Percentiles rank a stretch among this genome's conserved stretches.
Conservation (phyloP, 1,140 invertebrate genomes). For the Drosophila willistoni region DNA sequence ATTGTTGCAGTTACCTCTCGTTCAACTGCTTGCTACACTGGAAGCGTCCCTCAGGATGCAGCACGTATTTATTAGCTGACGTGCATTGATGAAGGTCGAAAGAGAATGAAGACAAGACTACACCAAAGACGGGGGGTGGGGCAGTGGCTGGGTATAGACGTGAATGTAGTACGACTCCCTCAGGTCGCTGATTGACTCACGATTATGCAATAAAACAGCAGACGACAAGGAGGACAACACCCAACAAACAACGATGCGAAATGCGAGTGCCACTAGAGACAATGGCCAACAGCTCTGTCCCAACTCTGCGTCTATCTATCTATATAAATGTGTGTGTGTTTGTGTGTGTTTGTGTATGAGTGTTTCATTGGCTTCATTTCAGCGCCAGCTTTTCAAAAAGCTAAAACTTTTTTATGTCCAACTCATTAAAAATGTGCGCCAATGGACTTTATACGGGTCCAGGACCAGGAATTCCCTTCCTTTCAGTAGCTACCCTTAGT, state of each 20-base stretch:
- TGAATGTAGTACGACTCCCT: slow-evolving; percentile 19
- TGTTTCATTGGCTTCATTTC: slow-evolving; percentile 76
- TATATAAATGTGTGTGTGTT: slow-evolving; percentile 3
- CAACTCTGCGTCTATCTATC: not conserved
- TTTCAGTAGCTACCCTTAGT: not conserved
- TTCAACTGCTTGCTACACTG: not conserved
- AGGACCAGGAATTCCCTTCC: slow-evolving; percentile 23
- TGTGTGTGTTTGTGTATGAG: slow-evolving; percentile 22
- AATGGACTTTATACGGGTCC: slow-evolving; percentile 65
- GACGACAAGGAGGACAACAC: slow-evolving; percentile 64
- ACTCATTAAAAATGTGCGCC: slow-evolving; percentile 80
- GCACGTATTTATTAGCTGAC: slow-evolving; percentile 80
- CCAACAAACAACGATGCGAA: slow-evolving; percentile 16
- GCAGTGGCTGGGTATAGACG: not conserved
- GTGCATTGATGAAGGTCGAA: slow-evolving; percentile 75
- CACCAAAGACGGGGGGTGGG: not conserved
- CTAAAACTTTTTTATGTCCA: slow-evolving; percentile 80
- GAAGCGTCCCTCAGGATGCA: slow-evolving; percentile 43
- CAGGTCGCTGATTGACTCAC: slow-evolving; percentile 75
- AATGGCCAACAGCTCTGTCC: slow-evolving; percentile 39
- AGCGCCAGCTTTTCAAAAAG: slow-evolving; percentile 71
- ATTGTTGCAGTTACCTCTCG: slow-evolving; percentile 1
- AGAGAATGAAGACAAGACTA: slow-evolving; percentile 31
- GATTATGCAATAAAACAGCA: slow-evolving; percentile 80
- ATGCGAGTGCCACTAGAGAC: slow-evolving; percentile 45